Percentiles rank a stretch among this genome's conserved stretches.
phyloP scores from a whole-genome alignment of 2,797 vertebrate species.

The Enteromius trimaculatus region DNA sequence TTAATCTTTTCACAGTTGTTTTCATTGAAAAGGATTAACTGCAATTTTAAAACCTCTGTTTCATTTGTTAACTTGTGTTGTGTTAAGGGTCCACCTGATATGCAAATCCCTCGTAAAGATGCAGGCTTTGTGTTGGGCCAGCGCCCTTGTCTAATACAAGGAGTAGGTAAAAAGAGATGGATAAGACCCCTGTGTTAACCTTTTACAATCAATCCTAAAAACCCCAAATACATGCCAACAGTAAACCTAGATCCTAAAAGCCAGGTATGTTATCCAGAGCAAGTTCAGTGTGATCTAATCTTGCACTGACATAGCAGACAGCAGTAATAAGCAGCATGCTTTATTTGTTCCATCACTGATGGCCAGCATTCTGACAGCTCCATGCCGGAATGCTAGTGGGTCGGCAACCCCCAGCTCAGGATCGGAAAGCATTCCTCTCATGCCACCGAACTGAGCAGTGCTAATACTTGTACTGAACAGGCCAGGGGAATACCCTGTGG shows the following conservation, averaged over 20 bases:
- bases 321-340: slow-evolving; percentile 17
- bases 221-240: background rate
- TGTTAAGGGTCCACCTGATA: slow-evolving; percentile 11
- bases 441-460: slow-evolving; percentile 17
- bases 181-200: background rate
- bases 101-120: slow-evolving; percentile 5
- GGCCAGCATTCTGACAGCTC: slow-evolving; percentile 24
- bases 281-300: background rate
- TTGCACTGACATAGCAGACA: slow-evolving; percentile 17
- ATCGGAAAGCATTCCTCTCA: slow-evolving; percentile 38
- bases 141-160: slow-evolving; percentile 11
- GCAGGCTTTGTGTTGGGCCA: slow-evolving; percentile 8
- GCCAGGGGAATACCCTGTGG: slow-evolving; percentile 43
- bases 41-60: slow-evolving; percentile 36
- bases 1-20: slow-evolving; percentile 41
- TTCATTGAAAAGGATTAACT: slow-evolving; percentile 29
- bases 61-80: slow-evolving; percentile 34
- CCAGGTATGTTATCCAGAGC: background rate
- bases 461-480: slow-evolving; percentile 1
- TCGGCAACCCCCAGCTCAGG: background rate
- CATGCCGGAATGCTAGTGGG: slow-evolving; percentile 16
- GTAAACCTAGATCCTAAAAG: background rate
- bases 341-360: slow-evolving; percentile 19
- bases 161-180: background rate
- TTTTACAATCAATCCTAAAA: slow-evolving; percentile 2